Conservation (phyloP, 2,797 vertebrate genomes). For the Alca torda region DNA sequence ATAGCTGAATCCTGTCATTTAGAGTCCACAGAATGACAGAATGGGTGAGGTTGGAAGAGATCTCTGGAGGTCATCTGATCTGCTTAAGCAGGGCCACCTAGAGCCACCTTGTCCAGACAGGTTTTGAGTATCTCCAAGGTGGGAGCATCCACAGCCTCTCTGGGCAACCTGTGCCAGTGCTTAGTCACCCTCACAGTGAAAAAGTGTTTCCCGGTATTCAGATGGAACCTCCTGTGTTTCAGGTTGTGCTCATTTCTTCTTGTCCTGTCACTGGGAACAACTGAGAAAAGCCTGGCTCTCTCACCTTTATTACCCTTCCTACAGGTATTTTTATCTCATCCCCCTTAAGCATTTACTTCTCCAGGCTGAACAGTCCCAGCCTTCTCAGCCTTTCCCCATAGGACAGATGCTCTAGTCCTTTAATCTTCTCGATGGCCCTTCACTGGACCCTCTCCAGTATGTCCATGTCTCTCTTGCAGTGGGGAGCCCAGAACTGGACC, state of each 20-base stretch:
- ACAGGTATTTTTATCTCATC: not conserved
- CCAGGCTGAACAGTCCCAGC: not conserved
- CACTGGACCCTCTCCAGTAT: not conserved
- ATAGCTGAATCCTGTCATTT: not conserved
- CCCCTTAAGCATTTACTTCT: not conserved
- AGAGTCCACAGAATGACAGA: not conserved
- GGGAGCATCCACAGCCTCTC: not conserved
- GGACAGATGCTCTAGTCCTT: not conserved
- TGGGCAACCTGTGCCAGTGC: not conserved
- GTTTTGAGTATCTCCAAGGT: not conserved
- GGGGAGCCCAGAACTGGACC: not conserved
- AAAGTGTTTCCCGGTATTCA: not conserved
- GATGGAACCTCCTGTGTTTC: not conserved
- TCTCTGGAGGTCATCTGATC: not conserved
- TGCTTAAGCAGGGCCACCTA: not conserved
- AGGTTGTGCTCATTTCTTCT: not conserved
- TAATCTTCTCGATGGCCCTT: not conserved
- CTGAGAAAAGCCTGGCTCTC: not conserved
- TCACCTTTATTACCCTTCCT: not conserved
- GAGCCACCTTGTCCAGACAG: not conserved
- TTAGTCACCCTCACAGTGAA: not conserved
- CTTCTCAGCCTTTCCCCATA: not conserved
- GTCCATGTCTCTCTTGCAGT: not conserved
- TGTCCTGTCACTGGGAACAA: not conserved
- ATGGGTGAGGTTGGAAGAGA: not conserved